Evolutionary conservation across 2,113 vertebrate genomes (phyloP).

Genomic region (Amblyornis subalaris): DNA sequence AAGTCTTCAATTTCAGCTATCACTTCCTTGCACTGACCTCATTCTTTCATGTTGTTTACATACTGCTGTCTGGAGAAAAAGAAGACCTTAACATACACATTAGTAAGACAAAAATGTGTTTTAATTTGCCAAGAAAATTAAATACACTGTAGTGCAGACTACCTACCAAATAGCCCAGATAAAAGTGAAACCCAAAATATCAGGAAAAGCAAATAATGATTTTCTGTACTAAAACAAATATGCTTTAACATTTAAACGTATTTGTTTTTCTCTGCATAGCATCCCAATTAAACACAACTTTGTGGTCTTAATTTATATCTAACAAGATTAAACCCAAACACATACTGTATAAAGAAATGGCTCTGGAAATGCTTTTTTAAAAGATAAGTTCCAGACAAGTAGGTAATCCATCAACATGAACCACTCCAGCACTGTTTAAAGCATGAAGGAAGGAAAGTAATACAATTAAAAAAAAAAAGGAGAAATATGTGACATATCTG

Average conservation of each 20-base stretch:
- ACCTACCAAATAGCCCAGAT: neutral
- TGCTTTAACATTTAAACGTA: neutral
- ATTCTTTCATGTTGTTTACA: slow-evolving; percentile 25
- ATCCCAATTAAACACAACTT: neutral
- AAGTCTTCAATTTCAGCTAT: neutral
- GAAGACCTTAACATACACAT: neutral
- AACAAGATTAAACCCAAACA: neutral
- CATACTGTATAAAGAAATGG: neutral
- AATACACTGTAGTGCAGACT: neutral
- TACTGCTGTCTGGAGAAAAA: neutral
- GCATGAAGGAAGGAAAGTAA: neutral
- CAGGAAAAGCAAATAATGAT: neutral
- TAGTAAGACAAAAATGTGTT: neutral
- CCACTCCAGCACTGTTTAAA: neutral
- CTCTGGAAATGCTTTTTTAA: neutral
- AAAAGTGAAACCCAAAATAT: neutral
- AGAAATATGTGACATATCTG: neutral
- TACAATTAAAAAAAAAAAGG: neutral
- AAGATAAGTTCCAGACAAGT: neutral
- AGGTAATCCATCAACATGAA: slow-evolving; percentile 9
- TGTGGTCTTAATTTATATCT: neutral
- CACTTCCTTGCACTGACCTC: neutral
- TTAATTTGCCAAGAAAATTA: neutral
- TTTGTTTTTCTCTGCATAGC: neutral
- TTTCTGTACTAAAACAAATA: neutral